Percentiles rank a stretch among this genome's conserved stretches.
Conservation (phyloP, 2,888 invertebrate species). For the Atethmia centrago region DNA sequence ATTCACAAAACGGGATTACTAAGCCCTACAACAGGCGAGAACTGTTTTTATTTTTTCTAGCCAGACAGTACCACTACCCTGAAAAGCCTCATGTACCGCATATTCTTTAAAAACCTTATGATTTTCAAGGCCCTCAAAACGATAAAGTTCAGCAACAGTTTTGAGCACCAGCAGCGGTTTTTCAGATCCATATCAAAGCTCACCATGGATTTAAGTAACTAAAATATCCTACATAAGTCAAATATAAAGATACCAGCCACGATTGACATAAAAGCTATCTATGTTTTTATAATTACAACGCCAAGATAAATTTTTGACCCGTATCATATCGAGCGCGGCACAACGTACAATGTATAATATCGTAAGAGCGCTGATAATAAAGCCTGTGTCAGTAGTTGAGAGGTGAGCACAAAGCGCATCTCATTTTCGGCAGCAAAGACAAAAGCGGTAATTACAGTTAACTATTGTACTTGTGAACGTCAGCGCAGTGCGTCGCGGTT, state of each 20-base stretch:
- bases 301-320: slow-evolving; percentile 72
- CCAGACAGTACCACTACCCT: no score
- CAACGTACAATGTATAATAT: slow-evolving; percentile 64
- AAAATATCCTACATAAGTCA: slow-evolving; percentile 1
- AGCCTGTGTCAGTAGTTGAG: slow-evolving; percentile 77
- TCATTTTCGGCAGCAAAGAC: slow-evolving; percentile 86
- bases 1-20: background rate
- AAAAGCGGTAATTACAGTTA: slow-evolving; percentile 84
- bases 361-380: slow-evolving; percentile 73
- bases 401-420: slow-evolving; percentile 81
- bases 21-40: no score
- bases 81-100: background rate
- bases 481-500: slow-evolving; percentile 47
- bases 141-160: background rate
- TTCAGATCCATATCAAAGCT: background rate
- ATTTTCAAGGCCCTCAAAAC: background rate
- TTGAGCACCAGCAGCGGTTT: no score
- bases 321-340: slow-evolving; percentile 66
- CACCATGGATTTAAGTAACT: no score
- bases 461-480: slow-evolving; percentile 56
- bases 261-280: slow-evolving; percentile 43
- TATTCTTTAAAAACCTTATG: background rate
- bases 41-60: no score
- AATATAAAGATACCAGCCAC: slow-evolving; percentile 15
- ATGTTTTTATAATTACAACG: slow-evolving; percentile 48